Conservation (phyloP, 2,113 vertebrate species). For the Nothoprocta pentlandii region DNA sequence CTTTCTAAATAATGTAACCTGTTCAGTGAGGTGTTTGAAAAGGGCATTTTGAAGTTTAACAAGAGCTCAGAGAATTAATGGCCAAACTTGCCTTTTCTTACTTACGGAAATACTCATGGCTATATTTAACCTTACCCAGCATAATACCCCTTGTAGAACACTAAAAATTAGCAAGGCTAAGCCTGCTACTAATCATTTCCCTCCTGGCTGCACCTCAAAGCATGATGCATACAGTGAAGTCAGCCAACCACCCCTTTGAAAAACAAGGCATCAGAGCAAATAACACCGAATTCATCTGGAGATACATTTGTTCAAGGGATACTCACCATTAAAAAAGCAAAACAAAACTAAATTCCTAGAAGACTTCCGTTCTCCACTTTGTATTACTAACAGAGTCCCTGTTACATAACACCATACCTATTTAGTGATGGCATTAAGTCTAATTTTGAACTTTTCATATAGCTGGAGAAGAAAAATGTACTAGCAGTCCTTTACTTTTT, state of each 20-base stretch:
- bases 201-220: not conserved
- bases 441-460: not conserved
- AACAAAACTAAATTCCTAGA: not conserved
- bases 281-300: not conserved
- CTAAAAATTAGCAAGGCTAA: not conserved
- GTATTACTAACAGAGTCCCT: not conserved
- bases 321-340: not conserved
- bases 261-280: not conserved
- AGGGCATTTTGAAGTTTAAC: not conserved
- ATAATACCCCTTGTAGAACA: not conserved
- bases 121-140: not conserved
- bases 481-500: not conserved
- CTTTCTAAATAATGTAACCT: not conserved
- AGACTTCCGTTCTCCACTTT: not conserved
- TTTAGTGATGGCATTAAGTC: not conserved
- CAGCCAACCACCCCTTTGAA: not conserved
- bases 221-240: not conserved
- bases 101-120: not conserved
- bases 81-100: not conserved
- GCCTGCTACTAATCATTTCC: not conserved
- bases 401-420: not conserved
- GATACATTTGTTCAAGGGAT: not conserved
- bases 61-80: not conserved
- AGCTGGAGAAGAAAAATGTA: conserved; percentile 8
- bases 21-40: not conserved